Evolutionary conservation across 2,888 invertebrate species (phyloP), one percentile per base, ranked within the genome.

Genomic region (Drosophila siamana): DNA sequence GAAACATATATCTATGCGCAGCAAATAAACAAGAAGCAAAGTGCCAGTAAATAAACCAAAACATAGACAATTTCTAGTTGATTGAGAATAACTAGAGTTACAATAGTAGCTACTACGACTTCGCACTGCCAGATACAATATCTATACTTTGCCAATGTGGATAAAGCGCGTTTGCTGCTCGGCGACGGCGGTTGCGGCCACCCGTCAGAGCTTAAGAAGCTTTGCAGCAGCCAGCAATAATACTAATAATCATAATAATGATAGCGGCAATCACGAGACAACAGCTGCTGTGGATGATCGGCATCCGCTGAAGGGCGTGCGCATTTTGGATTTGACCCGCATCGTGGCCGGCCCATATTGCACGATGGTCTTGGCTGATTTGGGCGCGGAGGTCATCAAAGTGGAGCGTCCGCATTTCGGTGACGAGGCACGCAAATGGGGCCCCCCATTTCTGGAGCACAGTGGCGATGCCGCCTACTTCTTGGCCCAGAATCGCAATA

Each of bases 291-390:
- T 74, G 19, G 84, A 75, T n/a, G 86, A 89, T 4, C 67, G 78
- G n/a, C 94, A 95, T 63, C 95, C 97, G 15, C 91, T 97, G 41
- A 93, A 93, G 61, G 96, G 95, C 65, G 92, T 97, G 36, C 94
- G 95, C 85, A 94, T 97, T 11, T 91, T 98, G 67, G 97, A 98
- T 92, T 91, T 97, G 69, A 96, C 96, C 5, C 93, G 98, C 81
- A 96, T 99, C 40, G 94, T 98, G 2, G 98, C 99, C 16, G 99
- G 99, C 0, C 99, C 99, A 0, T 97, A 96, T 90, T 98, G 98
- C 91, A 96, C 98, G 0, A 98, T 98, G 98, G 94, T 97, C 57
- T 93, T 99, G 19, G 96, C 97, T 1, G 98, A 99, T 93, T 93
- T 98, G 66, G 98, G 98, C 0, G 98, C 98, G 0, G 97, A 98